Conservation (phyloP, 2,113 vertebrate genomes). For the Pholis gunnellus region DNA sequence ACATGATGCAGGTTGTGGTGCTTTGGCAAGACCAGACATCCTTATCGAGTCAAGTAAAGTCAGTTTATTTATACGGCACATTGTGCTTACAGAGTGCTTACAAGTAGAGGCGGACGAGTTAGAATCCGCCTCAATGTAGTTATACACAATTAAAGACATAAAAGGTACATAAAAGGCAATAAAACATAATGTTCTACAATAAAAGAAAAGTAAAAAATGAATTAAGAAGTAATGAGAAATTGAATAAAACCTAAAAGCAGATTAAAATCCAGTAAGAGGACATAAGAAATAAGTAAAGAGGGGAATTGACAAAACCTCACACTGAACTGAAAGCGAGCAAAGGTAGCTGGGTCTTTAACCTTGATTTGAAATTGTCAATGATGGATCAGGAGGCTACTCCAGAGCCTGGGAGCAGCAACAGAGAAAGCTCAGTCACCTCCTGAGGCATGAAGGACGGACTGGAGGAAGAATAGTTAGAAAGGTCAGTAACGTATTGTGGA, state of each 20-base stretch:
- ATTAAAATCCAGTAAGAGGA: not conserved
- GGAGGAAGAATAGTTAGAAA: not conserved
- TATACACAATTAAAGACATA: not conserved
- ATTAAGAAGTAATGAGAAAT: not conserved
- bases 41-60: constrained; percentile 10
- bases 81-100: not conserved
- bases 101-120: not conserved
- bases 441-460: too few species aligned
- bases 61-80: too few species aligned
- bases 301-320: not conserved
- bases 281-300: not conserved
- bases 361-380: not conserved
- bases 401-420: not conserved
- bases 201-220: not conserved
- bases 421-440: not conserved
- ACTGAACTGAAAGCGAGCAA: not conserved
- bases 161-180: not conserved
- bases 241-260: not conserved
- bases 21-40: constrained; percentile 27
- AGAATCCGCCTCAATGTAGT: not conserved
- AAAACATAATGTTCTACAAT: not conserved
- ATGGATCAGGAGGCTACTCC: not conserved
- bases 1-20: constrained; percentile 21
- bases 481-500: not conserved
- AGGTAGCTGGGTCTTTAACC: not conserved